phyloP scores from a whole-genome alignment of 2,888 invertebrate species.

The Dasypogon diadema region DNA sequence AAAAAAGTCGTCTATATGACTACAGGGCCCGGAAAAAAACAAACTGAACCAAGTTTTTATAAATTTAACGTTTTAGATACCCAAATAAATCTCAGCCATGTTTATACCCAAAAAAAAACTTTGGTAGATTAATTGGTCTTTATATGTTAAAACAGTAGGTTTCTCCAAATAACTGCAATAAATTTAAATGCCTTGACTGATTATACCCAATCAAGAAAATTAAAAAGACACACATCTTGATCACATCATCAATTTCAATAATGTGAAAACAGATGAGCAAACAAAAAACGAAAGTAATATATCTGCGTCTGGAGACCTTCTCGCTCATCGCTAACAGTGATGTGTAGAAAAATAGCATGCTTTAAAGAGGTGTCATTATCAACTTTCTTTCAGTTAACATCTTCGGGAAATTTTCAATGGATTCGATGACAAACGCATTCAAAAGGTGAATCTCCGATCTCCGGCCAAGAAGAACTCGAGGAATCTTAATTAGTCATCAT shows the following conservation, averaged over 20 bases:
- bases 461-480: background rate
- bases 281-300: slow-evolving; percentile 34
- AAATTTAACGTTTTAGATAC: too few relatives aligned
- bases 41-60: too few relatives aligned
- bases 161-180: too few relatives aligned
- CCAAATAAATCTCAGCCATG: too few relatives aligned
- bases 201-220: too few relatives aligned
- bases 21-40: too few relatives aligned
- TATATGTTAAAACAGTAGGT: too few relatives aligned
- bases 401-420: background rate
- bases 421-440: slow-evolving; percentile 6
- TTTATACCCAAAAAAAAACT: too few relatives aligned
- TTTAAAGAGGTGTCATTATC: slow-evolving; percentile 21
- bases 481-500: slow-evolving; percentile 29
- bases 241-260: slow-evolving; percentile 26
- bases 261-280: background rate
- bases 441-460: slow-evolving; percentile 18
- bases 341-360: slow-evolving; percentile 9
- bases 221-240: background rate
- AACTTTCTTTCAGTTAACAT: slow-evolving; percentile 34
- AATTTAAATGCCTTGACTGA: too few relatives aligned
- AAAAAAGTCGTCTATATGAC: too few relatives aligned
- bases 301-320: slow-evolving; percentile 2
- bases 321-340: background rate
- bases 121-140: too few relatives aligned